A percentile compares a stretch with the other conserved stretches of the same genome.
phyloP scores from a whole-genome alignment of 2,797 vertebrate species.

The Anguilla pacifica region DNA sequence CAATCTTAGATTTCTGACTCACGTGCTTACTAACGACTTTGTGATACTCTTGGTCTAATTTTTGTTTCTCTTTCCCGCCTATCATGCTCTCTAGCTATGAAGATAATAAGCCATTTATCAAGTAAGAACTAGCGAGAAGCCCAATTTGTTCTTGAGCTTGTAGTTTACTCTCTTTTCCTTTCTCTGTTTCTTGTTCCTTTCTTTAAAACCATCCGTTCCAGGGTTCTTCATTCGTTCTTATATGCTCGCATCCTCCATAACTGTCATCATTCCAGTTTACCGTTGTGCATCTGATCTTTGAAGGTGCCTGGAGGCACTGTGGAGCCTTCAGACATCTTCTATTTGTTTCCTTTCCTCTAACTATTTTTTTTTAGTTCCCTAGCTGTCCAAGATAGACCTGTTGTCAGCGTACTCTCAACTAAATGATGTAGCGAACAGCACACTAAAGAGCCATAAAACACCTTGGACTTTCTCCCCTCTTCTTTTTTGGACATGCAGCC shows the following conservation, averaged over 20 bases:
- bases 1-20: conserved; percentile 50
- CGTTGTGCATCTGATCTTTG: conserved; percentile 45
- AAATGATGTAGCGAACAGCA: conserved; percentile 27
- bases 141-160: conserved; percentile 72
- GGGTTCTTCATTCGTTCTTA: conserved; percentile 51
- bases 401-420: conserved; percentile 51
- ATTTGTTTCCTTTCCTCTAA: conserved; percentile 53
- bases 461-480: conserved; percentile 6
- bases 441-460: not conserved
- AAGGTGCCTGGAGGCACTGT: conserved; percentile 64
- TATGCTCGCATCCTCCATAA: conserved; percentile 51
- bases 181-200: conserved; percentile 69
- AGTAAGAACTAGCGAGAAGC: conserved; percentile 98
- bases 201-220: conserved; percentile 58
- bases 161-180: conserved; percentile 73
- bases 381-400: conserved; percentile 51
- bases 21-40: conserved; percentile 66
- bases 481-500: conserved; percentile 47
- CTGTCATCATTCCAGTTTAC: conserved; percentile 38
- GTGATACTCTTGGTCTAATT: conserved; percentile 86
- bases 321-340: conserved; percentile 62
- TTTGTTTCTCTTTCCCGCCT: conserved; percentile 99
- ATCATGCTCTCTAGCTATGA: conserved; percentile 99
- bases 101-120: conserved; percentile 99
- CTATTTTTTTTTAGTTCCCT: conserved; percentile 58